Conservation (phyloP, 1,140 invertebrate species). For the silkworm (Bombyx mori) region DNA sequence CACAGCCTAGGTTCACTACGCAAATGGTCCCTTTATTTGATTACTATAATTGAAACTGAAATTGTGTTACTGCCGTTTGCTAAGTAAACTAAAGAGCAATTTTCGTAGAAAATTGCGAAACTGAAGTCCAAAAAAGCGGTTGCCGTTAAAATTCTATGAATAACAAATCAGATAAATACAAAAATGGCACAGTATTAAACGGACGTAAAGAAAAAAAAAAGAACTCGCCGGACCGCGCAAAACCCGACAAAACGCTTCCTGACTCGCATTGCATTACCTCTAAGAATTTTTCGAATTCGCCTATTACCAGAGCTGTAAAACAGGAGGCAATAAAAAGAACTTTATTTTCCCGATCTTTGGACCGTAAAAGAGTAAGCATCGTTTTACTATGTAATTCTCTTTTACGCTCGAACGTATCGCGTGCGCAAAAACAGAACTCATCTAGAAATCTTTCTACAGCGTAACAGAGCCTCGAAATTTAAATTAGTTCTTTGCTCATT, state of each 20-base stretch:
- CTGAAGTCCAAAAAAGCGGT: too few species aligned
- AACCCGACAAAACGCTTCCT: constrained; percentile 2
- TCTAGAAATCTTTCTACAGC: constrained; percentile 11
- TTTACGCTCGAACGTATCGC: constrained; percentile 21
- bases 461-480: constrained; percentile 11
- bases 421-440: constrained; percentile 20
- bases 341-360: constrained; percentile 33
- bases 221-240: constrained; percentile 1
- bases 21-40: too few species aligned
- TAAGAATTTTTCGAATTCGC: constrained; percentile 20
- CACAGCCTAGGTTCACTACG: too few species aligned
- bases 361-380: constrained; percentile 30
- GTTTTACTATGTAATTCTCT: constrained; percentile 30
- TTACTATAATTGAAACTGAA: too few species aligned
- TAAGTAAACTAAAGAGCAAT: too few species aligned
- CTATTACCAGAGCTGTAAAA: constrained; percentile 31
- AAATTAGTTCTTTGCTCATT: constrained; percentile 17
- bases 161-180: too few species aligned
- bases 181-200: too few species aligned
- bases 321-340: constrained; percentile 32
- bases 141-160: too few species aligned
- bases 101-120: too few species aligned
- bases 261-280: constrained; percentile 8
- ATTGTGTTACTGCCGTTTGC: too few species aligned
- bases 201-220: neutral